Conservation (phyloP, 2,888 invertebrate genomes). For the Chaetogeoica ovagalla region DNA sequence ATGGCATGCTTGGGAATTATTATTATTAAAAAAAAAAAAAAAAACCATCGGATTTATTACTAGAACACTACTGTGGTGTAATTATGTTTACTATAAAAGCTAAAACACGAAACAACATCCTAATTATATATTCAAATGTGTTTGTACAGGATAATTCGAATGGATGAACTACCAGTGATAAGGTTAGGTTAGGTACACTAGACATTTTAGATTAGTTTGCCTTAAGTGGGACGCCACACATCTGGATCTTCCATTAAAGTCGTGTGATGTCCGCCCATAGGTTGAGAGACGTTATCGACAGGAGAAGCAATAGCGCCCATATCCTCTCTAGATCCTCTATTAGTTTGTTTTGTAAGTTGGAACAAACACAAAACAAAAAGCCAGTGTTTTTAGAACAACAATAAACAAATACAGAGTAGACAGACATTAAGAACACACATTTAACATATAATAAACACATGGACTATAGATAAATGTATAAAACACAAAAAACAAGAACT, state of each 20-base stretch:
- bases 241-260: conserved; percentile 91
- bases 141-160: not conserved
- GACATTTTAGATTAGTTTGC: conserved; percentile 27
- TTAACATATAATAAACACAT: not conserved
- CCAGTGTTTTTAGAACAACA: conserved; percentile 22
- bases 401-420: not conserved
- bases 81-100: conserved; percentile 10
- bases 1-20: not conserved
- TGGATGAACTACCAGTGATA: conserved; percentile 6
- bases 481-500: conserved; percentile 62
- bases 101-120: not conserved
- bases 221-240: conserved; percentile 86
- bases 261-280: conserved; percentile 72
- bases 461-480: not conserved
- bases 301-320: conserved; percentile 80
- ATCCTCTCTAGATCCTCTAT: conserved; percentile 80
- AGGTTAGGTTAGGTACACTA: conserved; percentile 7
- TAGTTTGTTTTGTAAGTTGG: not conserved
- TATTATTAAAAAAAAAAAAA: no score
- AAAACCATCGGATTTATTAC: not conserved
- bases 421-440: not conserved
- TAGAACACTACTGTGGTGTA: not conserved
- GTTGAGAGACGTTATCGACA: conserved; percentile 63
- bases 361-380: conserved; percentile 44
- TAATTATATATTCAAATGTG: conserved; percentile 4